Percentiles rank a stretch among this genome's conserved stretches.
These are phyloP conservation scores for Synergus japonicus DNA, from an alignment of 2,888 invertebrate genomes.

Conservation along the genomic window DNA sequence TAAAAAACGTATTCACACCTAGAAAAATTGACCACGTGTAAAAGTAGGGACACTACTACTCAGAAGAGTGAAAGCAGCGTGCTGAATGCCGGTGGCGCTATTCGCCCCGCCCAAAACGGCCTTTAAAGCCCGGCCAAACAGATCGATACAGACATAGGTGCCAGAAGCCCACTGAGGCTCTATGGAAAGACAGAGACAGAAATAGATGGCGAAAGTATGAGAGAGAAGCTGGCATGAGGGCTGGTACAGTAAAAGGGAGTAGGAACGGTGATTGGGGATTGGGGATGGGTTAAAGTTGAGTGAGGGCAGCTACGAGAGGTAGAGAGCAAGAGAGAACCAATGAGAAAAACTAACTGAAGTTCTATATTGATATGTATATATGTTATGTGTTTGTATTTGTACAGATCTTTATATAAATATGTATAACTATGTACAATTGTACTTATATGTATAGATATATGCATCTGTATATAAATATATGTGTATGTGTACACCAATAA, in stretches of 20 bases:
- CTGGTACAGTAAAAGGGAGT: neutral
- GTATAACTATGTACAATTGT: too few relatives aligned
- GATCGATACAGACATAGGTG: conserved; percentile 62
- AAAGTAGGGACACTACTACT: conserved; percentile 48
- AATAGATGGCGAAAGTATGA: conserved; percentile 41
- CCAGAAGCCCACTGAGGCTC: conserved; percentile 47
- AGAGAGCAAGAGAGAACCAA: conserved; percentile 36
- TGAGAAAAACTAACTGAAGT: conserved; percentile 22
- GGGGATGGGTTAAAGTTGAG: conserved; percentile 35
- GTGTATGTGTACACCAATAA: neutral
- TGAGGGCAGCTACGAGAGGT: conserved; percentile 27
- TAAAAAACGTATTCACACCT: neutral
- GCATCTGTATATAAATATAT: conserved; percentile 6
- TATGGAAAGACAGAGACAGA: conserved; percentile 43
- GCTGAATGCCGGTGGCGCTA: conserved; percentile 49
- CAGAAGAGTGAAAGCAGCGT: conserved; percentile 46
- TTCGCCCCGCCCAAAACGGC: conserved; percentile 62
- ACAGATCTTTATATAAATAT: too few relatives aligned
- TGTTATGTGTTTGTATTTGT: too few relatives aligned
- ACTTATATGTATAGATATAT: too few relatives aligned
- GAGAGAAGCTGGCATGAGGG: conserved; percentile 26
- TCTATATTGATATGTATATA: neutral
- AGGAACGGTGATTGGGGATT: neutral
- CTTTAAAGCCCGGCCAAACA: conserved; percentile 63
- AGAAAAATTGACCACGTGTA: conserved; percentile 25